Percentiles rank a stretch among this genome's conserved stretches.
Evolutionary conservation across 2,888 invertebrate genomes (phyloP).

Genomic region (Melolontha melolontha): DNA sequence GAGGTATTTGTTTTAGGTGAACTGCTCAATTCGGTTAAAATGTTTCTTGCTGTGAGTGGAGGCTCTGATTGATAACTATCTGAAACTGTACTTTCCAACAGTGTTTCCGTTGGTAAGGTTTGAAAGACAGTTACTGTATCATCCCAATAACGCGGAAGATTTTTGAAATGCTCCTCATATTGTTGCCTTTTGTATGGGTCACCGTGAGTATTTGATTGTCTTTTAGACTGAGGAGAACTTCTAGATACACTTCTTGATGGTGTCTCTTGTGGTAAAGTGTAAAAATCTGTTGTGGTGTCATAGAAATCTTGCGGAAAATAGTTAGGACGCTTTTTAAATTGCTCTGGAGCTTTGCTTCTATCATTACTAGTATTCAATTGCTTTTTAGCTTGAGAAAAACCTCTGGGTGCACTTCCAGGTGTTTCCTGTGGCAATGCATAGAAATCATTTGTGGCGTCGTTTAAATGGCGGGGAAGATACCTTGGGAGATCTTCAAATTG

Average conservation of each 20-base stretch:
- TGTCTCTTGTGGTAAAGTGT: not conserved
- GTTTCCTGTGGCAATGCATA: too few species aligned
- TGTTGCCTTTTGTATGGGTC: not conserved
- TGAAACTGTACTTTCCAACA: not conserved
- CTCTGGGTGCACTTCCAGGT: too few species aligned
- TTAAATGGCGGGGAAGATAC: too few species aligned
- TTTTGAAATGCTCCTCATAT: not conserved
- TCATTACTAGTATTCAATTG: not conserved
- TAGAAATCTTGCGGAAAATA: not conserved
- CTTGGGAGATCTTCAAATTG: too few species aligned
- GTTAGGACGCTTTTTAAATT: not conserved
- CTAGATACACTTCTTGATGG: not conserved
- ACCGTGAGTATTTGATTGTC: not conserved
- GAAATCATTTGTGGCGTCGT: too few species aligned
- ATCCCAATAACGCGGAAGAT: not conserved
- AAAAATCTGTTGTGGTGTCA: slow-evolving; percentile 1
- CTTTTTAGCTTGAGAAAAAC: not conserved
- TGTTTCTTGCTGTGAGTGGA: not conserved
- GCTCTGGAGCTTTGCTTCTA: not conserved
- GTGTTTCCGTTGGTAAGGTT: not conserved
- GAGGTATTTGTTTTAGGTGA: too few species aligned
- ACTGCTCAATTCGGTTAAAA: too few species aligned
- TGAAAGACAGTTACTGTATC: not conserved
- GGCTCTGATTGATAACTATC: not conserved
- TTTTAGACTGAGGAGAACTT: not conserved